Evolutionary conservation across 2,888 invertebrate genomes (phyloP).

Genomic region (Lepidocyrtinus sp.): DNA sequence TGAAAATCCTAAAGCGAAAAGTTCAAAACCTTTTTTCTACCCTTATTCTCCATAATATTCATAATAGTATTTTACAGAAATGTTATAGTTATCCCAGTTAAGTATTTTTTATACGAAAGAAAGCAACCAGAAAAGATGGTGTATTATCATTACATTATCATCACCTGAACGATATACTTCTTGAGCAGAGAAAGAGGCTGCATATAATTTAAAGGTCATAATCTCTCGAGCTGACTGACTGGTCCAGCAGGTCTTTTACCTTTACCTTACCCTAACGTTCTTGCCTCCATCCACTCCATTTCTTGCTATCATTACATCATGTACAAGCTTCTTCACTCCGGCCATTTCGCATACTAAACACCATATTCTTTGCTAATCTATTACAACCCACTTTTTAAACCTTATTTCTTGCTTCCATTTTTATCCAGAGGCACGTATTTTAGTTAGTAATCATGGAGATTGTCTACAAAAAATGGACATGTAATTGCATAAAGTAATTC

Average conservation of each 20-base stretch:
- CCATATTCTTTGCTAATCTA: constrained; percentile 26
- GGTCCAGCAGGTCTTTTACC: constrained; percentile 63
- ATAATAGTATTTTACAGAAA: no score
- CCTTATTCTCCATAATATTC: constrained; percentile 10
- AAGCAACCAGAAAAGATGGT: neutral
- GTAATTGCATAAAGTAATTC: no score
- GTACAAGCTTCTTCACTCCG: neutral
- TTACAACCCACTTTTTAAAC: neutral
- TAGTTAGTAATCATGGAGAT: no score
- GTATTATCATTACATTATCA: constrained; percentile 20
- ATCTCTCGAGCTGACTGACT: constrained; percentile 57
- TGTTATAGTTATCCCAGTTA: no score
- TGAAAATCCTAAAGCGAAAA: constrained; percentile 45
- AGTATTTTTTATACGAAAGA: constrained; percentile 29
- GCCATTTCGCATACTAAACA: neutral
- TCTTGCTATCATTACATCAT: neutral
- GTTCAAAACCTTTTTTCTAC: constrained; percentile 49
- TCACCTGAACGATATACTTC: constrained; percentile 33
- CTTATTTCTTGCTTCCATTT: neutral
- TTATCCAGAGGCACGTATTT: no score
- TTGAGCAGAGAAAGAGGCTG: constrained; percentile 40
- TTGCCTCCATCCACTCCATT: constrained; percentile 13
- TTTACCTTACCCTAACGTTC: constrained; percentile 58
- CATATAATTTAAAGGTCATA: constrained; percentile 59
- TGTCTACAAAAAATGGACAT: no score